A percentile compares a stretch with the other conserved stretches of the same genome.
These are phyloP conservation scores for Pilophorus perplexus DNA, from an alignment of 2,888 invertebrate species.

Conservation along the genomic window DNA sequence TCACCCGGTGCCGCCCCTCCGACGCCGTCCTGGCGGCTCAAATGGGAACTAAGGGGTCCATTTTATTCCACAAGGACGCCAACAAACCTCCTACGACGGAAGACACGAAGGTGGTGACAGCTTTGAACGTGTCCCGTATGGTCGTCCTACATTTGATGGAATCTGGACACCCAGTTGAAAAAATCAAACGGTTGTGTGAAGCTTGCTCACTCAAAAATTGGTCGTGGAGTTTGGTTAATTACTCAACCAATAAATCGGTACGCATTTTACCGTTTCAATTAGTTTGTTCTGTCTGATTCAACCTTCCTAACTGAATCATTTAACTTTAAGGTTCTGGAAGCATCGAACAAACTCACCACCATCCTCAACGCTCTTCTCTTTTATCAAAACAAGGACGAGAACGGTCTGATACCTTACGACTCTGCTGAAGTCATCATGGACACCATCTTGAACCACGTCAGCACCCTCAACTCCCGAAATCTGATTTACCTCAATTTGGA, in stretches of 20 bases:
- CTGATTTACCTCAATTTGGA: neutral
- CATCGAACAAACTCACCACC: constrained; percentile 1
- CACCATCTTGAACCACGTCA: constrained; percentile 6
- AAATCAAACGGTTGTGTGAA: neutral
- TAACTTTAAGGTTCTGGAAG: constrained; percentile 16
- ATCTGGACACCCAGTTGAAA: neutral
- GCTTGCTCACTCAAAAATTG: constrained; percentile 10
- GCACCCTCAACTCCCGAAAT: neutral
- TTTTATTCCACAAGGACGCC: too few relatives aligned
- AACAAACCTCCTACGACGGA: neutral
- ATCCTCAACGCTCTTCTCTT: constrained; percentile 7
- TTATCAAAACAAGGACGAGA: constrained; percentile 21
- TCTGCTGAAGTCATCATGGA: neutral
- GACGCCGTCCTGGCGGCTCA: too few relatives aligned
- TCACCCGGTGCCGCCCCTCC: too few relatives aligned
- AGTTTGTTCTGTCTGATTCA: too few relatives aligned
- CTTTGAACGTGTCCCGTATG: constrained; percentile 1
- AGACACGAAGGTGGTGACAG: neutral
- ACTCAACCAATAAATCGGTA: neutral
- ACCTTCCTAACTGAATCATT: too few relatives aligned
- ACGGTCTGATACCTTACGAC: constrained; percentile 19
- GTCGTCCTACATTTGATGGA: constrained; percentile 4
- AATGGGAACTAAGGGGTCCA: too few relatives aligned
- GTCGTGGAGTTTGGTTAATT: constrained; percentile 9
- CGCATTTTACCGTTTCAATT: too few relatives aligned